Evolutionary conservation across 2,797 vertebrate species (phyloP).

Genomic region (Acrocephalus scirpaceus): DNA sequence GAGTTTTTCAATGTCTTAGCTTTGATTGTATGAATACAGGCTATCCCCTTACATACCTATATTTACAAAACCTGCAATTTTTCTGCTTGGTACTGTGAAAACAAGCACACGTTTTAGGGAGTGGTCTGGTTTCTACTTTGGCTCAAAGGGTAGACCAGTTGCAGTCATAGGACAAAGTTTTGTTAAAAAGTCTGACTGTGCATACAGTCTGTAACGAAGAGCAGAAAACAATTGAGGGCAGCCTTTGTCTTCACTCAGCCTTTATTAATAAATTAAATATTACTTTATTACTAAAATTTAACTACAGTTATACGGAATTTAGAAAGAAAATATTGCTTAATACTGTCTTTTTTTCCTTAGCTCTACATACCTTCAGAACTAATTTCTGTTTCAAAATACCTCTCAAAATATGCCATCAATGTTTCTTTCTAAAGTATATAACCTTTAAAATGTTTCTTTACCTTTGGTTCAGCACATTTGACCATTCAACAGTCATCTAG

Average conservation of each 20-base stretch:
- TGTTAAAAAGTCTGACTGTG: neutral
- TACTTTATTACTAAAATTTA: neutral
- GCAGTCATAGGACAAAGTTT: neutral
- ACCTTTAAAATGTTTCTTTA: conserved; percentile 1
- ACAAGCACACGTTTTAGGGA: neutral
- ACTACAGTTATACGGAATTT: neutral
- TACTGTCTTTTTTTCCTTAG: neutral
- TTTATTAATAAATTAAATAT: neutral
- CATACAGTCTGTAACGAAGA: neutral
- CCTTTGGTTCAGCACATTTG: conserved; percentile 2
- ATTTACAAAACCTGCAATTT: neutral
- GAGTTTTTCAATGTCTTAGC: neutral
- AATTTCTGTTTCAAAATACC: neutral
- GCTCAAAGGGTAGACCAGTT: neutral
- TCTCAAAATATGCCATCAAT: neutral
- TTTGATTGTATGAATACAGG: neutral
- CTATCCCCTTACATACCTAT: neutral
- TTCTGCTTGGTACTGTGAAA: neutral
- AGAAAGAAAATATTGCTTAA: neutral
- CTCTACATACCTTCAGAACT: neutral
- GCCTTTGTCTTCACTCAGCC: neutral
- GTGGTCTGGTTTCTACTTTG: neutral
- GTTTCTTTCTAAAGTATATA: neutral
- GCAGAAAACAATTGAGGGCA: neutral
- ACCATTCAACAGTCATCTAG: neutral